Conservation (phyloP, 2,888 invertebrate genomes). For the Osmoderma eremita region DNA sequence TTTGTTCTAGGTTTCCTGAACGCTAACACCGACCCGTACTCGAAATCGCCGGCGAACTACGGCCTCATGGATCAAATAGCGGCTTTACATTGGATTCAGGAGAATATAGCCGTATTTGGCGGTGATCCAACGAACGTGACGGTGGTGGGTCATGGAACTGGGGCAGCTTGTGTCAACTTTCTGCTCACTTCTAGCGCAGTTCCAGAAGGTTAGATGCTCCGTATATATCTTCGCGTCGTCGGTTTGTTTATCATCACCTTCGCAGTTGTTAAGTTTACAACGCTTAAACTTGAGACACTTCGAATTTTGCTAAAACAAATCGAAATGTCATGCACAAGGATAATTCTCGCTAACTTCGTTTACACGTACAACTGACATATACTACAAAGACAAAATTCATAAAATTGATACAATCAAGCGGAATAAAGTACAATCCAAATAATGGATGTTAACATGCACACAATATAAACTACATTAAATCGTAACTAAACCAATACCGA, state of each 20-base stretch:
- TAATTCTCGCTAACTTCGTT: too few relatives aligned
- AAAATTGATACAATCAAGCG: too few relatives aligned
- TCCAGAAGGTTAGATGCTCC: slow-evolving; percentile 78
- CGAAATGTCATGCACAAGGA: too few relatives aligned
- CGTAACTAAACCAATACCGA: too few relatives aligned
- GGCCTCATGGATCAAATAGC: slow-evolving; percentile 98
- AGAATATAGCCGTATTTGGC: slow-evolving; percentile 94
- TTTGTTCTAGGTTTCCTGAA: slow-evolving; percentile 82
- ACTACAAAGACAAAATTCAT: too few relatives aligned
- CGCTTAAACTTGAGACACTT: not conserved
- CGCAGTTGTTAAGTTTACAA: not conserved
- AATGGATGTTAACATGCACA: too few relatives aligned
- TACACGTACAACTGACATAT: too few relatives aligned
- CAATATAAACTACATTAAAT: too few relatives aligned
- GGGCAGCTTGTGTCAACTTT: slow-evolving; percentile 95
- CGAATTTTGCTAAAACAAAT: not conserved
- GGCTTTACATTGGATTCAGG: slow-evolving; percentile 94
- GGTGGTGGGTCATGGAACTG: slow-evolving; percentile 94
- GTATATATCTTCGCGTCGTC: not conserved
- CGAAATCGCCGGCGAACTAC: slow-evolving; percentile 91
- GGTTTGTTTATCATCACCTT: not conserved
- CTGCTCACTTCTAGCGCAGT: slow-evolving; percentile 94
- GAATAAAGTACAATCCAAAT: too few relatives aligned
- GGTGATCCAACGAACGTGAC: slow-evolving; percentile 95
- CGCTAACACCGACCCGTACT: slow-evolving; percentile 86